Evolutionary conservation across 2,797 vertebrate species (phyloP), one percentile per base, ranked within the genome.

Genomic region (Rhabdomys pumilio): DNA sequence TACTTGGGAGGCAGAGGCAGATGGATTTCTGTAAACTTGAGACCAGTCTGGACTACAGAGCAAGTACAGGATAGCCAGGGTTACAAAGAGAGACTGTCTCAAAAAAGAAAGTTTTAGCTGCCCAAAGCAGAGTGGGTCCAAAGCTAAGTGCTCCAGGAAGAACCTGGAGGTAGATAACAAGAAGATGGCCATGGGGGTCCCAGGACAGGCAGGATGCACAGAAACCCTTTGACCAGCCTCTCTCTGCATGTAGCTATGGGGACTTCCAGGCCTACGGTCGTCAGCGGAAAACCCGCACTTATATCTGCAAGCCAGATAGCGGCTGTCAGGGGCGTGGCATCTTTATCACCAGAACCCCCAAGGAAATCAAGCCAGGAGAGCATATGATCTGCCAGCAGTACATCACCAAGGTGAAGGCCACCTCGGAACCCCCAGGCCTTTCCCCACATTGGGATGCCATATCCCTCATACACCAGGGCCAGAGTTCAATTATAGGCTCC

Each of bases 381-480:
- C 98, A 96, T 31, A 98, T 99, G 98, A 99, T 99, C 98, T 99
- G 99, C 61, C 99, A 99, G 98, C 98, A 98, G 72, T 98, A 98
- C 94, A 98, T 99, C 97, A 97, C 99, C 96, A 99, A 98, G 99
- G 99, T 98, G 98, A 97, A 88, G 84, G 50, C 13, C 8, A 31
- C 69, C 77, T 79, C 34, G 0, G 75, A n/a, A 13, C 77, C 69
- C 10, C 47, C 2, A 8, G 63, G 61, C 17, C 67, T 63, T 34
- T 75, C 5, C 55, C 0, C 38, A 24, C 57, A 15, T 75, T 6
- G 17, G 93, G 38, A 72, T 38, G 9, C 90, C 76, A 24, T 1
- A 0, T 69, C 26, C 53, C 59, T 50, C 38, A n/a, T 29, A 22
- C 63, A 53, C 73, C 55, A 31, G 44, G 55, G 91, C 77, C 77